These are phyloP conservation scores for Sarcophaga subvicina DNA, from an alignment of 2,888 invertebrate species.

Conservation along the genomic window DNA sequence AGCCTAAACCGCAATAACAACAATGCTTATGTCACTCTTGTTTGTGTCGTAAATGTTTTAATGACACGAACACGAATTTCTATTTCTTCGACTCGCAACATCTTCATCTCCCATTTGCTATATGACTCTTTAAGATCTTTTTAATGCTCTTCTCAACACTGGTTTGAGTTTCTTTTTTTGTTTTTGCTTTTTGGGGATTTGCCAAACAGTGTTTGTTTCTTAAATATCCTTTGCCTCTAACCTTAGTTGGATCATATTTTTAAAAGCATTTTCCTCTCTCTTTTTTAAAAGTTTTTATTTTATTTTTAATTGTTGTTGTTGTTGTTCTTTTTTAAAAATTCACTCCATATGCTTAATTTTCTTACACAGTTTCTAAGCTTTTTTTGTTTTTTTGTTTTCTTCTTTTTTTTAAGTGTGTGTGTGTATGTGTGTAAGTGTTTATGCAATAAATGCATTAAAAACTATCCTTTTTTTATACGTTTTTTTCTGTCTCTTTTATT, in stretches of 20 bases:
- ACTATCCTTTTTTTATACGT: conserved; percentile 51
- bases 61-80: not conserved
- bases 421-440: not conserved
- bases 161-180: too few species aligned
- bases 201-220: too few species aligned
- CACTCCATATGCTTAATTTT: conserved; percentile 42
- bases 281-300: not conserved
- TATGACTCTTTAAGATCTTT: not conserved
- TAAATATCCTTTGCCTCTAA: not conserved
- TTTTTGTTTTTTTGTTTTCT: not conserved
- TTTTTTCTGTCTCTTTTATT: too few species aligned
- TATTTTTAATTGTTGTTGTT: not conserved
- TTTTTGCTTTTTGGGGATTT: not conserved
- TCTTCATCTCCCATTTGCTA: not conserved
- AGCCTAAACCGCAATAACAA: not conserved
- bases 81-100: not conserved
- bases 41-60: not conserved
- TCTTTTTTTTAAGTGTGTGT: too few species aligned
- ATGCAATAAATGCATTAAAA: conserved; percentile 41
- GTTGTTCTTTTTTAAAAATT: not conserved
- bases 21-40: not conserved
- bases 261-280: not conserved
- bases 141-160: not conserved
- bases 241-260: conserved; percentile 12
- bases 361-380: not conserved